phyloP scores from a whole-genome alignment of 2,113 vertebrate species.

The Podilymbus podiceps region DNA sequence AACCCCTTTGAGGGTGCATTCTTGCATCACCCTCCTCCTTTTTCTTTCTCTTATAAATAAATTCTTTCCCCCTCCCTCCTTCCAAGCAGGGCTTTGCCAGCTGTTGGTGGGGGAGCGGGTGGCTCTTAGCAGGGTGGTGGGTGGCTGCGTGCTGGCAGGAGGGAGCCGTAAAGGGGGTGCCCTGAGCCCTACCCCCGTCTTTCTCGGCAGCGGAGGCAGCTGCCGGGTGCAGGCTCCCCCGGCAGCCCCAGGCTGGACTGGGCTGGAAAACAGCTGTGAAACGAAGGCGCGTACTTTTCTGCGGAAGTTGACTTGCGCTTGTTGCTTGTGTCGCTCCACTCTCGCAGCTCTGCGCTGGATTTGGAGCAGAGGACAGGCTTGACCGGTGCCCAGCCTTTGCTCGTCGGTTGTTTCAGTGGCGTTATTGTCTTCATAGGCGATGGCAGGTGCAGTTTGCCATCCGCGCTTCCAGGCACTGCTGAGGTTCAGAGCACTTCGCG shows the following conservation, averaged over 20 bases:
- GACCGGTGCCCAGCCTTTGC: neutral
- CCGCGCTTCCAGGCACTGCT: neutral
- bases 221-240: neutral
- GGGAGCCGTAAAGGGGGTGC: rapidly evolving
- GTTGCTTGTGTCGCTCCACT: neutral
- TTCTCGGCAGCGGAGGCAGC: neutral
- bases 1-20: neutral
- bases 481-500: neutral
- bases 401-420: neutral
- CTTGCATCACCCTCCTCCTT: neutral
- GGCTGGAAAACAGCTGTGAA: neutral
- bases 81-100: neutral
- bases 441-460: rapidly evolving
- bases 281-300: neutral
- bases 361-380: neutral
- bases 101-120: rapidly evolving
- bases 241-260: neutral
- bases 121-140: neutral
- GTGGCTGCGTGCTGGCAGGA: neutral
- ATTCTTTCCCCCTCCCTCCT: rapidly evolving
- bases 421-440: rapidly evolving
- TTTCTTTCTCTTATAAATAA: neutral
- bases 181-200: neutral
- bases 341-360: neutral
- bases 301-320: neutral